Evolutionary conservation across 2,888 invertebrate species (phyloP).

Genomic region (Drosophila tanythrix): DNA sequence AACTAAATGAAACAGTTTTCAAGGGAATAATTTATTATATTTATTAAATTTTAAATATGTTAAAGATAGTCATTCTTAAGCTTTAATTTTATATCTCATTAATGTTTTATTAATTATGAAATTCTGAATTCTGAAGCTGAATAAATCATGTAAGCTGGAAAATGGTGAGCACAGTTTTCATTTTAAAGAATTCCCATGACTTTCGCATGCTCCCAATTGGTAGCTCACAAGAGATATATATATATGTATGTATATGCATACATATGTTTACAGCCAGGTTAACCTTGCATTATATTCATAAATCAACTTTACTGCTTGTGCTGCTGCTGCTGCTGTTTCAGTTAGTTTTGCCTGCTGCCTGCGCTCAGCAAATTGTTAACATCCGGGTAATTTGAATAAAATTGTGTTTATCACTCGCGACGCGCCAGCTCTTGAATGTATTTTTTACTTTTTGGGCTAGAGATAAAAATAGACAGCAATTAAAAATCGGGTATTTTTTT

Average conservation of each 20-base stretch:
- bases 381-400: constrained; percentile 79
- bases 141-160: not conserved
- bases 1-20: not conserved
- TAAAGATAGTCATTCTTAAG: not conserved
- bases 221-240: not conserved
- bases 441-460: not conserved
- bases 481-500: constrained; percentile 59
- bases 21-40: not conserved
- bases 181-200: constrained; percentile 11
- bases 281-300: constrained; percentile 67
- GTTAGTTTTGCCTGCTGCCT: constrained; percentile 9
- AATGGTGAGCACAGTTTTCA: not conserved
- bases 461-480: constrained; percentile 59
- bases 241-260: not conserved
- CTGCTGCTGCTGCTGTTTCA: constrained; percentile 2
- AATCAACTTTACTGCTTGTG: constrained; percentile 58
- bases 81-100: not conserved
- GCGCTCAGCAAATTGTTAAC: constrained; percentile 70
- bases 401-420: constrained; percentile 60
- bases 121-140: not conserved
- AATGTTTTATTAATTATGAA: not conserved
- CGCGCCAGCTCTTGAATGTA: constrained; percentile 21
- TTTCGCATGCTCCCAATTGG: constrained; percentile 26
- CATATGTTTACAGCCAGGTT: constrained; percentile 3
- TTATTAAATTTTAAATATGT: not conserved